A percentile compares a stretch with the other conserved stretches of the same genome.
Evolutionary conservation across 2,888 invertebrate species (phyloP).

Genomic region (Aphodius sticticus): DNA sequence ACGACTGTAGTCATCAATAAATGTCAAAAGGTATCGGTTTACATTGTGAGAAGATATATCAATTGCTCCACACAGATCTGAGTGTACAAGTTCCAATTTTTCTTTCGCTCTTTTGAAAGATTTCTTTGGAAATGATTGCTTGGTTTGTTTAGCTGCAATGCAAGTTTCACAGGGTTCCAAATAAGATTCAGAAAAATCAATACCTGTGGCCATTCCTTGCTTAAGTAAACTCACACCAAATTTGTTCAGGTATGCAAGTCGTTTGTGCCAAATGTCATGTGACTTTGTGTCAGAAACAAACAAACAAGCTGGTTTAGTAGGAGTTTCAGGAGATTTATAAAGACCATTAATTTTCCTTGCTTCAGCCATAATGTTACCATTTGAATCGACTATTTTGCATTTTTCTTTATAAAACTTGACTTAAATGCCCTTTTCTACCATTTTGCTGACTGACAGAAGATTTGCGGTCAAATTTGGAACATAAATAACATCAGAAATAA

Average conservation of each 20-base stretch:
- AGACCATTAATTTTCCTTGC: too few relatives aligned
- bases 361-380: too few relatives aligned
- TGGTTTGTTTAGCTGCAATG: constrained; percentile 30
- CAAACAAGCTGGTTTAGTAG: too few relatives aligned
- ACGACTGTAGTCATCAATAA: background rate
- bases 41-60: background rate
- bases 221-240: constrained; percentile 13
- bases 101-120: constrained; percentile 21
- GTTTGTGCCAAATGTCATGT: too few relatives aligned
- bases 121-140: constrained; percentile 26
- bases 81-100: constrained; percentile 31
- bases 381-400: too few relatives aligned
- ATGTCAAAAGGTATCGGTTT: background rate
- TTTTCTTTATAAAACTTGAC: background rate
- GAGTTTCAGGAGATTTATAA: too few relatives aligned
- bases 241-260: too few relatives aligned
- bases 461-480: constrained; percentile 33
- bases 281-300: too few relatives aligned
- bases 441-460: constrained; percentile 37
- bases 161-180: constrained; percentile 22
- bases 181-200: constrained; percentile 11
- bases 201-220: constrained; percentile 17
- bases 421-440: background rate
- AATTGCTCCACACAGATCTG: constrained; percentile 32
- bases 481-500: constrained; percentile 19